Evolutionary conservation across 2,888 invertebrate species (phyloP).

Genomic region (Omphaloscelis lunosa): DNA sequence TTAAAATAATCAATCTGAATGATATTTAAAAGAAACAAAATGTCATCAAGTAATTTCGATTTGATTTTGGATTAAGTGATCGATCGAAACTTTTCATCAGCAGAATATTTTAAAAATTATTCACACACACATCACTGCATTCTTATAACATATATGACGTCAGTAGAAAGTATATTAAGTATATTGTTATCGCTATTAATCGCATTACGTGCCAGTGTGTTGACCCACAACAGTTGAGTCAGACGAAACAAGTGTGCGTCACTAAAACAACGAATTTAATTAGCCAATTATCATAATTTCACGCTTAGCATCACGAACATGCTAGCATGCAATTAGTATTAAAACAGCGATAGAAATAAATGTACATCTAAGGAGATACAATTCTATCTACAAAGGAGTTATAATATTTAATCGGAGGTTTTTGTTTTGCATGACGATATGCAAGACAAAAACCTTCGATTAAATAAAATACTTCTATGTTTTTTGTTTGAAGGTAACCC

Average conservation of each 20-base stretch:
- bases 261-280: conserved; percentile 58
- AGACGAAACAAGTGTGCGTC: conserved; percentile 47
- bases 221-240: conserved; percentile 57
- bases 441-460: too few species aligned
- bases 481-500: not conserved
- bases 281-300: conserved; percentile 58
- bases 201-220: conserved; percentile 19
- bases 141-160: too few species aligned
- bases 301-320: conserved; percentile 47
- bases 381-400: not conserved
- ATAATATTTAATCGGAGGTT: too few species aligned
- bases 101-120: too few species aligned
- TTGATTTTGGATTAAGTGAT: too few species aligned
- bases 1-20: not conserved
- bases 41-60: too few species aligned
- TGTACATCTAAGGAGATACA: not conserved
- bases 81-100: too few species aligned
- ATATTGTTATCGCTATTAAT: conserved; percentile 33
- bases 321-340: conserved; percentile 26
- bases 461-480: not conserved
- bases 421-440: too few species aligned
- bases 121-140: too few species aligned
- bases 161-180: too few species aligned
- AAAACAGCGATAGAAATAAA: conserved; percentile 14
- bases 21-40: not conserved